Evolutionary conservation across 2,113 vertebrate genomes (phyloP).

Genomic region (Terrapene triunguis): DNA sequence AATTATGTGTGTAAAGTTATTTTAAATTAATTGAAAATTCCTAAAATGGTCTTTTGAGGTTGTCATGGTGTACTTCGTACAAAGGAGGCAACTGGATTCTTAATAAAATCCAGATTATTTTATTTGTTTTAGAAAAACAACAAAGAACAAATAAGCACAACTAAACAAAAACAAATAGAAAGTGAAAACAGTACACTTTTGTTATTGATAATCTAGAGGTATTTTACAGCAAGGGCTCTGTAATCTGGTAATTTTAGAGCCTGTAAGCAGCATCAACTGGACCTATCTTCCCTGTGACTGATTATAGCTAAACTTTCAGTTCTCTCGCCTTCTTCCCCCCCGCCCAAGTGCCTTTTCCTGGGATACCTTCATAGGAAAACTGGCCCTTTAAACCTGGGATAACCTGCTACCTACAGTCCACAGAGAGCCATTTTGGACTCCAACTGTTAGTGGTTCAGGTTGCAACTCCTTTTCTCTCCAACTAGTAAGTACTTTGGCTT

Average conservation of each 20-base stretch:
- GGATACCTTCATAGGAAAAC: background rate
- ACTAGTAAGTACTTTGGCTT: background rate
- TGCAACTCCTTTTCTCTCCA: background rate
- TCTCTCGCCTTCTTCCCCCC: background rate
- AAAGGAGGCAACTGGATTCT: background rate
- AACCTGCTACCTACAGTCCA: background rate
- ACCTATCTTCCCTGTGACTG: background rate
- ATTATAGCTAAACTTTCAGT: background rate
- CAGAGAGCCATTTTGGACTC: background rate
- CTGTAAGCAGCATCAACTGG: background rate
- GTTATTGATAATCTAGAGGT: accelerated
- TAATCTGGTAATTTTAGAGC: background rate
- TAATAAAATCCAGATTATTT: background rate
- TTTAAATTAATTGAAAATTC: background rate
- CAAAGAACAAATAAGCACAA: background rate
- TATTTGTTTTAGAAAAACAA: background rate
- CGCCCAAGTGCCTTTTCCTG: background rate
- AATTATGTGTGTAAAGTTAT: background rate
- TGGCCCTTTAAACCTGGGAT: background rate
- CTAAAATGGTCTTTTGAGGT: background rate
- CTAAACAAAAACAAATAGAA: background rate
- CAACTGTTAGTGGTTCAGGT: background rate
- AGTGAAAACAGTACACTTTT: background rate
- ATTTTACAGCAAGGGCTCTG: background rate
- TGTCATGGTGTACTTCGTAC: background rate